Conservation (phyloP, 30 jellyfish, hydroid and myxozoan genomes). For the Pelagia noctiluca region DNA sequence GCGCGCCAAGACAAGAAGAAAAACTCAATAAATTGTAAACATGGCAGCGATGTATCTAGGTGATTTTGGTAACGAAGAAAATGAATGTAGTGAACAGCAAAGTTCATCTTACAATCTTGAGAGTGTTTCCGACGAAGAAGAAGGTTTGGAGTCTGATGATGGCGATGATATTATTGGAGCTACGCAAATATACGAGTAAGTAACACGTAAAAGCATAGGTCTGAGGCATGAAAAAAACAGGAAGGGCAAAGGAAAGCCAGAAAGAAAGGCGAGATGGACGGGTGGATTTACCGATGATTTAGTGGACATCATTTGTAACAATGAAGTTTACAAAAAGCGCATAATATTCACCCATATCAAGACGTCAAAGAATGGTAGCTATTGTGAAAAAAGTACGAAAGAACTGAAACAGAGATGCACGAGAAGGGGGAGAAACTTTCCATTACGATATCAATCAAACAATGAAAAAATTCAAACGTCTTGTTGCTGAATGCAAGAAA, state of each 20-base stretch:
- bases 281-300: not conserved
- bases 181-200: no score
- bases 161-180: no score
- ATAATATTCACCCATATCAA: slow-evolving; percentile 29
- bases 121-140: no score
- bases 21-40: no score
- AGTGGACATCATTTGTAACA: slow-evolving; percentile 14
- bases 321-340: not conserved
- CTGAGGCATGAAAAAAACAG: not conserved
- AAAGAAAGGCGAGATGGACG: slow-evolving; percentile 30
- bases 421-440: slow-evolving; percentile 23
- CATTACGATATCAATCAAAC: slow-evolving; percentile 17
- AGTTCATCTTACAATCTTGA: no score
- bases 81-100: no score
- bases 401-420: slow-evolving; percentile 21
- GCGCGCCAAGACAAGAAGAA: no score
- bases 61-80: no score
- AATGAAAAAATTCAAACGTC: not conserved
- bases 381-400: slow-evolving; percentile 14
- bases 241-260: not conserved
- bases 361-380: slow-evolving; percentile 20
- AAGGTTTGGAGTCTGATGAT: no score
- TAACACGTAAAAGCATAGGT: no score
- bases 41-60: no score
- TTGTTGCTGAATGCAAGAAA: not conserved